Evolutionary conservation across 2,888 invertebrate genomes (phyloP), one percentile per base, ranked within the genome.

Genomic region (Nymphalis polychloros): DNA sequence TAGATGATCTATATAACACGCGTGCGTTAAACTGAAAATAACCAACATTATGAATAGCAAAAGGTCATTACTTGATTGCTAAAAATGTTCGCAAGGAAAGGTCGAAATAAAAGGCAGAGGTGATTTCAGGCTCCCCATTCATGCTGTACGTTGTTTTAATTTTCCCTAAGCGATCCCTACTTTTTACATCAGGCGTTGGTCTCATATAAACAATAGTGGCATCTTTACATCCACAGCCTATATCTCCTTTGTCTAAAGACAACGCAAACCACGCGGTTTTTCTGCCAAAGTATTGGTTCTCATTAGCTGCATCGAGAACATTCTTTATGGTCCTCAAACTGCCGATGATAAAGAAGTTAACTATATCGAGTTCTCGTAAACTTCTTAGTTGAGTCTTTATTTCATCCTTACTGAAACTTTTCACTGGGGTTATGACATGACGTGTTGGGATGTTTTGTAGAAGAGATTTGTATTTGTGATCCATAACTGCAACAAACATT

Each of bases 391-490:
- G 97, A 0, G 93, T 93, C 75, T 94, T 94, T 60, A 95, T 92
- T 72, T 94, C 94, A 71, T 94, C 94, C 75, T 94, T 93, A 69
- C 93, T 92, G 48, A 93, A 92, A 76, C 92, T 89, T 75, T 94
- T 93, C 0, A 94, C 90, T 8, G 94, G 94, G 5, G 96, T 95
- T 72, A 98, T 98, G 1, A 98, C 95, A 85, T 98, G 98, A 13
- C 98, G 94, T 0, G 97, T 97, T 8, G 98, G 97, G 67, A 98
- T 96, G 83, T 98, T 98, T 86, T 97, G 95, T 49, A 98, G 92
- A 10, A 98, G 88, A 13, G 97, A 96, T 86, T 98, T 97, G 87
- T 97, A 98, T 86, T 98, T 98, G 90, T 98, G 97, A 81, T 98
- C 97, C 96, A 98, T 97, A 16, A 97, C 96, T 96, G 89, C 71